Evolutionary conservation across 2,797 vertebrate species (phyloP).

Genomic region (Myiotriccus ornatus): DNA sequence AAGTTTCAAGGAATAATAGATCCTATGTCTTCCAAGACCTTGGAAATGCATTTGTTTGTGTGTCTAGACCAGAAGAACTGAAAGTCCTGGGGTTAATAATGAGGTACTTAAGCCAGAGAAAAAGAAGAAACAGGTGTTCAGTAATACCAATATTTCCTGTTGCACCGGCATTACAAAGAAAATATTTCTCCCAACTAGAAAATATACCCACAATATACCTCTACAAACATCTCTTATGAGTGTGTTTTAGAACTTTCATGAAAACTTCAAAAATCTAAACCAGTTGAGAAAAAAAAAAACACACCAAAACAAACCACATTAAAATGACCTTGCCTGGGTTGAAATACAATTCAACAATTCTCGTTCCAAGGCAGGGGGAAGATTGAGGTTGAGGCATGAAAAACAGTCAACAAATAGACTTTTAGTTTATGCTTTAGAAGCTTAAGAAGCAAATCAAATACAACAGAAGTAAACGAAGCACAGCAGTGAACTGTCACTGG

Average conservation of each 20-base stretch:
- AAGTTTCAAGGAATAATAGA: not conserved
- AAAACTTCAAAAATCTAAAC: not conserved
- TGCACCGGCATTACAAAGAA: not conserved
- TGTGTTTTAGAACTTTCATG: not conserved
- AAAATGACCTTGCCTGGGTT: not conserved
- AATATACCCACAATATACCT: not conserved
- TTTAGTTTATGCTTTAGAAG: not conserved
- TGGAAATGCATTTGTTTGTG: not conserved
- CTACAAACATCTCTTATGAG: not conserved
- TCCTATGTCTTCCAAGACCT: not conserved
- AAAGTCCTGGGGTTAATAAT: not conserved
- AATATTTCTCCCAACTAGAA: not conserved
- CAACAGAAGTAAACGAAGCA: not conserved
- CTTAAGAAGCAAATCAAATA: not conserved
- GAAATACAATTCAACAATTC: not conserved
- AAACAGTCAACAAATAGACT: not conserved
- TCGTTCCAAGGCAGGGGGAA: not conserved
- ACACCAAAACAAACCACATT: not conserved
- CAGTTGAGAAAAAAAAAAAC: too few species aligned
- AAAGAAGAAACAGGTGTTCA: not conserved
- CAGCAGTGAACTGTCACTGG: not conserved
- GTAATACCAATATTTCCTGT: not conserved
- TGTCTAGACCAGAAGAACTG: not conserved
- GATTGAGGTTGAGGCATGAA: not conserved
- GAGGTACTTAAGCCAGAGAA: not conserved